Conservation (phyloP, 2,113 vertebrate genomes). For the Phycodurus eques region DNA sequence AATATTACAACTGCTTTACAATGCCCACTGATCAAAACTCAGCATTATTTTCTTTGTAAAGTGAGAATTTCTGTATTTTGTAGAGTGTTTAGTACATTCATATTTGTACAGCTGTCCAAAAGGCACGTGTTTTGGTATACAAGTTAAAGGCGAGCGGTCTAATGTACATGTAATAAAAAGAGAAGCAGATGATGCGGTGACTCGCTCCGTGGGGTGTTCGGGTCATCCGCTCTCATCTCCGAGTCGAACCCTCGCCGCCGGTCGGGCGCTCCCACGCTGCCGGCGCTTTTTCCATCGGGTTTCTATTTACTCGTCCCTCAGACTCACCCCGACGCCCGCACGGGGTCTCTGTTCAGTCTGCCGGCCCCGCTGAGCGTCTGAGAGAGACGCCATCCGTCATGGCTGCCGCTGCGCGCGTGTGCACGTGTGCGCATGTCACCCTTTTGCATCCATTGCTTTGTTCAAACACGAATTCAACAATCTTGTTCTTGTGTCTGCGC, state of each 20-base stretch:
- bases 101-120: too few species aligned
- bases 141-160: too few species aligned
- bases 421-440: conserved; percentile 37
- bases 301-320: conserved; percentile 68
- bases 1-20: too few species aligned
- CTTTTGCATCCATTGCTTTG: conserved; percentile 53
- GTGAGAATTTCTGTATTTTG: too few species aligned
- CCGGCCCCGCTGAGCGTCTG: conserved; percentile 61
- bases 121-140: too few species aligned
- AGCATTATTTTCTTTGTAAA: too few species aligned
- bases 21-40: too few species aligned
- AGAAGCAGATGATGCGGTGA: conserved; percentile 31
- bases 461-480: conserved; percentile 26
- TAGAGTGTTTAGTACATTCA: too few species aligned
- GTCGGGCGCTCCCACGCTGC: conserved; percentile 47
- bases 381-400: conserved; percentile 60
- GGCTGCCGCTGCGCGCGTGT: conserved; percentile 2
- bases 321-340: conserved; percentile 60
- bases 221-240: conserved; percentile 52
- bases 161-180: too few species aligned
- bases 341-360: conserved; percentile 70
- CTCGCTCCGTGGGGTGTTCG: conserved; percentile 63
- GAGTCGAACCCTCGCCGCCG: conserved; percentile 48
- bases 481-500: conserved; percentile 30
- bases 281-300: conserved; percentile 59